Evolutionary conservation across 2,797 vertebrate species (phyloP).

Genomic region (Aplochiton taeniatus): DNA sequence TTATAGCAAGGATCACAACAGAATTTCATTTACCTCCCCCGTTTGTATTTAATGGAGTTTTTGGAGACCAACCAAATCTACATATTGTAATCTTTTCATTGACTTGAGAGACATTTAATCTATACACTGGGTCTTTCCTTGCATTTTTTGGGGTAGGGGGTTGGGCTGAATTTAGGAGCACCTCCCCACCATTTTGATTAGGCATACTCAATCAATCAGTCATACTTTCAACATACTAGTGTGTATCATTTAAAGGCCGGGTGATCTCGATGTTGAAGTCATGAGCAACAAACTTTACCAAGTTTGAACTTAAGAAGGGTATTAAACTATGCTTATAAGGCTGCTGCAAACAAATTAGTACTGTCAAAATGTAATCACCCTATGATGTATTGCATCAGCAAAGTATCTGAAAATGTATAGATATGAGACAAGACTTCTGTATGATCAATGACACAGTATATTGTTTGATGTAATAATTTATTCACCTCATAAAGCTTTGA

Average conservation of each 20-base stretch:
- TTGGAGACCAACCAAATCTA: too few relatives aligned
- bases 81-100: too few relatives aligned
- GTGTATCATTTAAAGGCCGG: too few relatives aligned
- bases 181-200: too few relatives aligned
- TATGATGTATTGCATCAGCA: slow-evolving; percentile 70
- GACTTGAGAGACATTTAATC: too few relatives aligned
- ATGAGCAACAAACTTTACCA: slow-evolving; percentile 23
- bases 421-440: slow-evolving; percentile 84
- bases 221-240: slow-evolving; percentile 15
- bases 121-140: too few relatives aligned
- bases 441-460: slow-evolving; percentile 97
- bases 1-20: too few relatives aligned
- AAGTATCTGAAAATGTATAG: slow-evolving; percentile 78
- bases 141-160: too few relatives aligned
- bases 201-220: too few relatives aligned
- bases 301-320: slow-evolving; percentile 49
- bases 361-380: slow-evolving; percentile 76
- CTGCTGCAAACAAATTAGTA: slow-evolving; percentile 72
- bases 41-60: too few relatives aligned
- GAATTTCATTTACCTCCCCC: too few relatives aligned
- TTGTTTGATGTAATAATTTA: slow-evolving; percentile 99
- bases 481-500: slow-evolving; percentile 99
- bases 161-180: too few relatives aligned
- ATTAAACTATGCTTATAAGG: slow-evolving; percentile 61
- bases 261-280: slow-evolving; percentile 13